These are phyloP conservation scores for Monopis laevigella DNA, from an alignment of 2,888 invertebrate species.

Conservation along the genomic window DNA sequence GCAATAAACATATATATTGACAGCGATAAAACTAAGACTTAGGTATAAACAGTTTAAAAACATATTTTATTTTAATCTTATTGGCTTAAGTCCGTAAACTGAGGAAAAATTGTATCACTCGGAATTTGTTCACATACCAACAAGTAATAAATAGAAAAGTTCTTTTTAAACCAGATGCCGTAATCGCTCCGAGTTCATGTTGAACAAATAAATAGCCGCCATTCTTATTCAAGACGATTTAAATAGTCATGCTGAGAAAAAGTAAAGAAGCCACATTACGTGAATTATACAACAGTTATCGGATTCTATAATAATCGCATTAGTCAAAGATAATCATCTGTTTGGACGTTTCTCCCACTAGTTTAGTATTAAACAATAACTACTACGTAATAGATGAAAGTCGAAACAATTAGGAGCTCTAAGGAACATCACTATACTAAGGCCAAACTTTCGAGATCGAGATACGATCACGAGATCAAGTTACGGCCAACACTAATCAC, in stretches of 20 bases:
- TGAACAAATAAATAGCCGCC: no score
- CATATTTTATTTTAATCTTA: no score
- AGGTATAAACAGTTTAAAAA: no score
- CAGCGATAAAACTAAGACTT: no score
- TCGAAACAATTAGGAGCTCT: conserved; percentile 52
- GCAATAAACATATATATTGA: no score
- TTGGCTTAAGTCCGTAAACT: no score
- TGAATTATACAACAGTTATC: conserved; percentile 42
- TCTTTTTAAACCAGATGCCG: no score
- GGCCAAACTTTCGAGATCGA: conserved; percentile 35
- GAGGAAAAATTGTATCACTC: no score
- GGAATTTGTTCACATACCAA: no score
- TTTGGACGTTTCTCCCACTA: conserved; percentile 23
- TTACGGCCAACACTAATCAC: conserved; percentile 1
- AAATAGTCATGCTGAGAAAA: conserved; percentile 24
- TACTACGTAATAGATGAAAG: conserved; percentile 47
- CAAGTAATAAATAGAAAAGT: no score
- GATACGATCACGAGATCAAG: not conserved
- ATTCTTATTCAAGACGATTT: no score
- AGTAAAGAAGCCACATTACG: conserved; percentile 34
- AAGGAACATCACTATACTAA: conserved; percentile 28
- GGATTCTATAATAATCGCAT: conserved; percentile 45
- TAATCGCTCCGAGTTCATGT: no score
- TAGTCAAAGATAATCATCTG: conserved; percentile 50
- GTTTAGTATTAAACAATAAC: conserved; percentile 38